Base-by-base conservation (phyloP, 1,140 invertebrate species). In the Drosophila tsacasi region DNA sequence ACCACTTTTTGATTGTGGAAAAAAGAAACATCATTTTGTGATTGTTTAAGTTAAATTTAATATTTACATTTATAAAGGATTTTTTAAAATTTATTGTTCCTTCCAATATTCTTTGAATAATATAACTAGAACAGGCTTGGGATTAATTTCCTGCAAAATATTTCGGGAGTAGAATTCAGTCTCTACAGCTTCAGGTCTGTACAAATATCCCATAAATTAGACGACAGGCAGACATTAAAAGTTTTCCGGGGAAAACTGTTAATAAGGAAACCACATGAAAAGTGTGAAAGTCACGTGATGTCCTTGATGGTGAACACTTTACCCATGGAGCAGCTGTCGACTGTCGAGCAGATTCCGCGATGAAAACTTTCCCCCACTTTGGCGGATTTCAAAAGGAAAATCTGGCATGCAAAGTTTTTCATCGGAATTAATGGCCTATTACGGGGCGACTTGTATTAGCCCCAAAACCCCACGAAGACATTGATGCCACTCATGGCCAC, bases 401-500 rank as follows among this genome's bases (percentile, higher is more conserved):
- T 61, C 37, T 73, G 55, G 68, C 67, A 73, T 73, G 54, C 44
- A 63, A 77, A 78, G 75, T 78, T 78, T 39, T 78, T 52, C 66
- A 58, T 58, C 76, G 52, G 37, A 83, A 83, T 83, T 47, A 79
- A 83, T 83, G 69, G 79, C 42, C 72, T 77, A 67, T 77, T 67
- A 61, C 15, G 7, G 21, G 54, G 50, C n/a, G 71, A 75, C 25
- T 50, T 50, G 67, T 74, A 72, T 74, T 72, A 61, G 54, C 61
- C 46, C 52, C 52, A 32, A 37, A 49, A 37, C 15, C 32, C 21
- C 21, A 46, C 52, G 19, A 55, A 59, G 67, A 83, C 80, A 83
- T 83, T 83, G 81, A 84, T 81, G 83, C 79, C 66, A 67, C 61
- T 62, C 68, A 81, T 64, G 81, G 63, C 27, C 37, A 47, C 59